phyloP scores from a whole-genome alignment of 2,113 vertebrate species.

The Isichthys henryi region DNA sequence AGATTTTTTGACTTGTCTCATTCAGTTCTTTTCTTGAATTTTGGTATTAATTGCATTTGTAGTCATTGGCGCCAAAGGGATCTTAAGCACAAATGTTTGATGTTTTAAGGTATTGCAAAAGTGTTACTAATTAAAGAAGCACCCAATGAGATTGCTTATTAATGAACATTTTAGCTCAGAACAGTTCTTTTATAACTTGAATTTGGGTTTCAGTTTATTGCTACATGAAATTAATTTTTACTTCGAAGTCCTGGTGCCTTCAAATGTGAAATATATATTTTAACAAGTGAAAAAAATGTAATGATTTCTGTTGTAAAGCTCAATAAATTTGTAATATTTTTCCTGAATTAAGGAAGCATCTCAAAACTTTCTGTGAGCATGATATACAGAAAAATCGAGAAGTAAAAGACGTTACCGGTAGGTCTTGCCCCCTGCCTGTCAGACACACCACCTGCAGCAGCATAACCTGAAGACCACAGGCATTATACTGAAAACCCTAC shows the following conservation, averaged over 20 bases:
- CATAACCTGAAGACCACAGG: slow-evolving; percentile 40
- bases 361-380: not conserved
- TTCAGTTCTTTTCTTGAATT: not conserved
- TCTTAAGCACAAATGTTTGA: not conserved
- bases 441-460: slow-evolving; percentile 21
- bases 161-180: not conserved
- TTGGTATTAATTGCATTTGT: not conserved
- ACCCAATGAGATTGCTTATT: not conserved
- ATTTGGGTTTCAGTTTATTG: not conserved
- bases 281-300: not conserved
- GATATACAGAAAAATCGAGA: not conserved
- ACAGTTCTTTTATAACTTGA: not conserved
- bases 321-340: not conserved
- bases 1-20: not conserved
- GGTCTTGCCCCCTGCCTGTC: slow-evolving; percentile 37
- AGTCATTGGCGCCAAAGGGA: not conserved
- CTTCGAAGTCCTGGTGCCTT: not conserved
- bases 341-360: not conserved
- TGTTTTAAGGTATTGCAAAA: not conserved
- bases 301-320: not conserved
- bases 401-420: slow-evolving; percentile 30
- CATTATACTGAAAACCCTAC: not conserved
- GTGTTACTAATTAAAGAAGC: not conserved
- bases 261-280: not conserved
- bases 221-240: not conserved